Evolutionary conservation across 2,797 vertebrate species (phyloP), one percentile per base, ranked within the genome.

Genomic region (Fistularia commersonii): DNA sequence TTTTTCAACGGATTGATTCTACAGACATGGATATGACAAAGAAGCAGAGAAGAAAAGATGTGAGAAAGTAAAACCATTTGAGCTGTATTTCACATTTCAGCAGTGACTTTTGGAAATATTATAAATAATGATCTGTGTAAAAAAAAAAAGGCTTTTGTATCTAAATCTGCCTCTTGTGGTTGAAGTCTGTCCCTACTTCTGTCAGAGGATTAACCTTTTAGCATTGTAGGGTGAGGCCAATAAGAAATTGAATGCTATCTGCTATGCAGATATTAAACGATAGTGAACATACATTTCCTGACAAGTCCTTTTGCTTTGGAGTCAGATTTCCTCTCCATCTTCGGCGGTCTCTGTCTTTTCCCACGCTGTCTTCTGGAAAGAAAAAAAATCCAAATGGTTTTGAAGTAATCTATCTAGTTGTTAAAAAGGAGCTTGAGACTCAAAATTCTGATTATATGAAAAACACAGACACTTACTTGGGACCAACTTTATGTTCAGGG

Each of bases 251-350:
- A 36, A 43, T 11, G n/a, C 0, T n/a, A 3, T 3, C 6, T 8
- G 11, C 38, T 6, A 1, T 0, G 1, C 6, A n/a, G 1, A 7
- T 8, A 13, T 15, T 15, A 33, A 32, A 0, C 3, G 0, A 3
- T 8, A 23, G 45, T 11, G 1, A 38, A 66, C 83, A 0, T 76
- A 92, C 90, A 88, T 86, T 87, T 91, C 57, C 84, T 80, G 34
- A 87, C 69, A 8, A 85, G 80, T 51, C 84, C 79, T 84, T 87
- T 87, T 12, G 68, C 68, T 75, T 84, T 87, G 39, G 51, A 33
- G 5, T 74, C 62, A 1, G 58, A 48, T 0, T 32, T 72, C 61
- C 69, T 72, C 61, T 83, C 74, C 2, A 41, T 54, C 11, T 81
- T 82, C 41, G 72, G 69, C 36, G 63, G 48, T 47, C 77, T 76